phyloP scores from a whole-genome alignment of 2,113 vertebrate genomes.

The Myotis brandtii region DNA sequence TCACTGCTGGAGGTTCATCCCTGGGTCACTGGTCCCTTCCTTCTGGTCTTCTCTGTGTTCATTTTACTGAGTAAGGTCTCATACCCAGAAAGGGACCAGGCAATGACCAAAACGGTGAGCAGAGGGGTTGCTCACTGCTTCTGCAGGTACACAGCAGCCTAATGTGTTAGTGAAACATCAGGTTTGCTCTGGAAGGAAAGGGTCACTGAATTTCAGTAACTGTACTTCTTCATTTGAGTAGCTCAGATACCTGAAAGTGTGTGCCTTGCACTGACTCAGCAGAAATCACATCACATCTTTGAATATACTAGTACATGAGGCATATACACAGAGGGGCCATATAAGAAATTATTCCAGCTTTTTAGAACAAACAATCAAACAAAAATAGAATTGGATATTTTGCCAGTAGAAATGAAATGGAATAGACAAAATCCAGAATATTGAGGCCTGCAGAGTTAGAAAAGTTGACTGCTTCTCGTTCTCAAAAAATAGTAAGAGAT shows the following conservation, averaged over 20 bases:
- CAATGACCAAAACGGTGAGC: neutral
- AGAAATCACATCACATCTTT: neutral
- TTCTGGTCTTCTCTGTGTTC: neutral
- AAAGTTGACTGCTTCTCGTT: conserved; percentile 17
- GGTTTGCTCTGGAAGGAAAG: neutral
- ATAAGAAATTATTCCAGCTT: conserved; percentile 8
- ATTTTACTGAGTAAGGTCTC: neutral
- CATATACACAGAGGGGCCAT: neutral
- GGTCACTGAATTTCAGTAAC: neutral
- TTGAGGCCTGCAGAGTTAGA: neutral
- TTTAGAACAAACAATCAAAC: neutral
- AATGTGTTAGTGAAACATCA: neutral
- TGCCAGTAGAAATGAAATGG: neutral
- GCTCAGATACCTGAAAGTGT: neutral
- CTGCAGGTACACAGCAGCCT: neutral
- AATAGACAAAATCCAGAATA: neutral
- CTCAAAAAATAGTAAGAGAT: neutral
- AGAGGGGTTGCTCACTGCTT: neutral
- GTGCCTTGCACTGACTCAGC: neutral
- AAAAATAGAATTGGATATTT: neutral
- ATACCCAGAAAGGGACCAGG: neutral
- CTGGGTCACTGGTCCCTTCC: neutral
- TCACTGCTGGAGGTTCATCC: neutral
- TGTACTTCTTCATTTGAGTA: neutral
- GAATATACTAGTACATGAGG: neutral